Base-by-base conservation (phyloP, 2,888 invertebrate species). In the Cheilosia urbana region DNA sequence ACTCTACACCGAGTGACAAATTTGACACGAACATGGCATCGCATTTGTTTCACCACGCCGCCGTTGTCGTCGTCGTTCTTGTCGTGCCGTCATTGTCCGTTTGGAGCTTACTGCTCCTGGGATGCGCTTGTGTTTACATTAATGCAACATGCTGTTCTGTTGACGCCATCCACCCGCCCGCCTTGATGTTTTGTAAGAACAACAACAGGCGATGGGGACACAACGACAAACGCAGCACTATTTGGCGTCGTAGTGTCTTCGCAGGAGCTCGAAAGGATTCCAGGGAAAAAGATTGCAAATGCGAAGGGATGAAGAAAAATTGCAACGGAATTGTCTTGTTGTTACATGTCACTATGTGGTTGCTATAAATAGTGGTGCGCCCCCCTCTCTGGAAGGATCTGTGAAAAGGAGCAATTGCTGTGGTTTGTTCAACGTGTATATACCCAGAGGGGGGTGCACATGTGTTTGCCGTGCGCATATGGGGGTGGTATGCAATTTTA, bases 1-100 rank as follows among this genome's bases (percentile, higher is more conserved):
- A 77, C 24, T 72, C 68, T 78, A 21, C 30, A 17, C 21, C 77
- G 47, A 73, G 82, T 82, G 82, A 77, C 82, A 78, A 83, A 83
- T 78, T 83, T 83, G 72, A 71, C 82, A 72, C 72, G 77, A 82
- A 82, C 82, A 82, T 82, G 82, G 62, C 72, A 60, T 60, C 66
- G 60, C 76, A 77, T 82, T 77, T 77, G 77, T 78, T 71, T 60
- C 37, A 21, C 55, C 69, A 71, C 37, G 37, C 65, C 57, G 30
- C 9, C 30, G 9, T 9, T 2, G 30, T 30, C 30, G 9, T 30
- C 9, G 30, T 9, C 30, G 53, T 21, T 24, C 13, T 72, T 45
- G 60, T 75, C 57, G 49, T 69, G 53, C 66, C 51, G 19, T 45
- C 19, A 6, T 47, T 57, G 53, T 57, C 65, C 71, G 62, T 63